phyloP scores from a whole-genome alignment of 1,140 invertebrate genomes.

The Spodoptera frugiperda region DNA sequence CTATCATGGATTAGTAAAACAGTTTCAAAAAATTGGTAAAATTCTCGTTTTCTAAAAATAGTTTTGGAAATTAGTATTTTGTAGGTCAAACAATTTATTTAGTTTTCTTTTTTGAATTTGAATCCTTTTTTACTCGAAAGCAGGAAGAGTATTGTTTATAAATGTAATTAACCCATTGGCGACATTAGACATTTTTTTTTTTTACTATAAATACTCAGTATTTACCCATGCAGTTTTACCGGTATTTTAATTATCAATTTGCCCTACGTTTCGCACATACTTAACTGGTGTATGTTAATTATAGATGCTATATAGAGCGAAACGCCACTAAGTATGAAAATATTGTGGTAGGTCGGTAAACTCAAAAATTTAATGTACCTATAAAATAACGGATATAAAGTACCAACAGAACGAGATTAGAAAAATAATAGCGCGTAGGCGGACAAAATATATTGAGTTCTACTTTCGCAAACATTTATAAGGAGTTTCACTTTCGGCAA shows the following conservation, averaged over 20 bases:
- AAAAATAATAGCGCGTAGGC: constrained; percentile 11
- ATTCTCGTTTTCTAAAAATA: too few species aligned
- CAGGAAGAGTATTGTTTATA: too few species aligned
- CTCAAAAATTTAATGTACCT: not conserved
- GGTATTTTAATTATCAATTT: not conserved
- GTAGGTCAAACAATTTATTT: too few species aligned
- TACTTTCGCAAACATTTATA: constrained; percentile 21
- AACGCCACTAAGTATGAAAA: not conserved
- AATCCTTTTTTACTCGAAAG: too few species aligned
- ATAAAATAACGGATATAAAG: not conserved
- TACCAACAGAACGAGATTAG: not conserved
- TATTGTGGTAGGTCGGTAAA: constrained; percentile 7
- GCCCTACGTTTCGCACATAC: not conserved
- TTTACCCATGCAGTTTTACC: too few species aligned
- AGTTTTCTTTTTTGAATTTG: too few species aligned
- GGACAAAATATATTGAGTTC: not conserved
- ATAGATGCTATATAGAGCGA: not conserved
- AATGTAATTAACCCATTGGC: too few species aligned
- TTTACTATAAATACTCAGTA: too few species aligned
- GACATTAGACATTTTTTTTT: too few species aligned
- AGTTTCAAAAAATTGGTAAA: too few species aligned
- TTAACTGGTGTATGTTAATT: not conserved
- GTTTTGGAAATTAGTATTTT: too few species aligned
- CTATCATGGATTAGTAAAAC: not conserved
- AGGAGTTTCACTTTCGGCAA: not conserved